These are phyloP conservation scores for Tenthredo livida DNA, from an alignment of 2,888 invertebrate species.

Conservation along the genomic window DNA sequence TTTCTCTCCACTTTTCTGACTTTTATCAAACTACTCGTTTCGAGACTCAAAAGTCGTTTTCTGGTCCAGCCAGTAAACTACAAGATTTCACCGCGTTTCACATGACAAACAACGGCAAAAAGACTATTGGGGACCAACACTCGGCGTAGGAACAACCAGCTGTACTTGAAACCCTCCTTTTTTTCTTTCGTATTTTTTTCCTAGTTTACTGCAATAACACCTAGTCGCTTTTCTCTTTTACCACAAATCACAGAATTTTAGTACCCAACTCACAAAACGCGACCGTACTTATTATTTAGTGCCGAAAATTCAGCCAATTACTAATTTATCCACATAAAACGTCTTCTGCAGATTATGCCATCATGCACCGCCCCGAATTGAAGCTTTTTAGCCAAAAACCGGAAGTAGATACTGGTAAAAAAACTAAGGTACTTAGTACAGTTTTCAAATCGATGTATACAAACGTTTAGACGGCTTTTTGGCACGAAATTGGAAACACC, in stretches of 20 bases:
- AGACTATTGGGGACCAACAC: background rate
- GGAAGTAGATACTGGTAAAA: too few relatives aligned
- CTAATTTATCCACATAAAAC: background rate
- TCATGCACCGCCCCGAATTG: background rate
- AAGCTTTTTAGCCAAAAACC: too few relatives aligned
- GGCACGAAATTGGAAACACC: background rate
- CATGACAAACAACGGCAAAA: conserved; percentile 15
- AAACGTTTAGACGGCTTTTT: background rate
- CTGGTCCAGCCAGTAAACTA: background rate
- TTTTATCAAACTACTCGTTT: background rate
- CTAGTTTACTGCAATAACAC: background rate
- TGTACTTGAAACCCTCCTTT: background rate
- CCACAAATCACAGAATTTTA: background rate
- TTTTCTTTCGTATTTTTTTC: background rate
- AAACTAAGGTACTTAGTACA: too few relatives aligned
- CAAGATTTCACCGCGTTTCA: background rate
- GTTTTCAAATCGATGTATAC: too few relatives aligned
- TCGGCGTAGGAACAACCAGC: conserved; percentile 5
- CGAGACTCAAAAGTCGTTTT: background rate
- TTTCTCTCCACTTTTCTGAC: background rate
- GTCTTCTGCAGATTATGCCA: background rate
- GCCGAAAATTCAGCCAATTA: background rate
- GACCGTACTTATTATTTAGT: background rate
- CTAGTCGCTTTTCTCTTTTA: background rate
- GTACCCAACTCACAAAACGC: background rate